phyloP scores from a whole-genome alignment of 2,113 vertebrate species.

The Malurus melanocephalus region DNA sequence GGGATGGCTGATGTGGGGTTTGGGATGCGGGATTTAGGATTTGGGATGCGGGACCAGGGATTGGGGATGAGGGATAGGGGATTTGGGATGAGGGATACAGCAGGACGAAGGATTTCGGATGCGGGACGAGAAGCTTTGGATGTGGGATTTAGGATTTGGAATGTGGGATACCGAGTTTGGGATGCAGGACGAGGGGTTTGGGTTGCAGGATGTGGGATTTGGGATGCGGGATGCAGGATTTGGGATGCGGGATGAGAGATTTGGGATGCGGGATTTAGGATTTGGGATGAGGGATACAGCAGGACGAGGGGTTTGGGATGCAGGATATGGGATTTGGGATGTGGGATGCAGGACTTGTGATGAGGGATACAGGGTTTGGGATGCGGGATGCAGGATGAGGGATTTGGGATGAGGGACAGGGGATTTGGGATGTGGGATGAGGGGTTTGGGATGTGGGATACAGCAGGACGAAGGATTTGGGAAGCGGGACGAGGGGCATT shows the following conservation, averaged over 20 bases:
- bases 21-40: background rate
- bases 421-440: rapidly evolving
- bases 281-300: rapidly evolving
- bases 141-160: rapidly evolving
- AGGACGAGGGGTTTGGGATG: rapidly evolving
- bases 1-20: no score
- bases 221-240: rapidly evolving
- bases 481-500: no score
- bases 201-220: background rate
- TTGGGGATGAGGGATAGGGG: rapidly evolving
- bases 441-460: background rate
- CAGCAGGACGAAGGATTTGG: no score
- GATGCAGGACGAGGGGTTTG: rapidly evolving
- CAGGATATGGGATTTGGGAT: no score
- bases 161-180: rapidly evolving
- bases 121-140: background rate
- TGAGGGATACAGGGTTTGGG: no score
- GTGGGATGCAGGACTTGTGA: no score
- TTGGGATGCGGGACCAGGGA: rapidly evolving
- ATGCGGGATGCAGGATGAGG: no score
- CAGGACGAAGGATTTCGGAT: background rate
- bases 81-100: rapidly evolving
- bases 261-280: rapidly evolving
- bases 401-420: no score
- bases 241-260: background rate